phyloP scores from a whole-genome alignment of 2,113 vertebrate genomes.

The Chitala chitala region DNA sequence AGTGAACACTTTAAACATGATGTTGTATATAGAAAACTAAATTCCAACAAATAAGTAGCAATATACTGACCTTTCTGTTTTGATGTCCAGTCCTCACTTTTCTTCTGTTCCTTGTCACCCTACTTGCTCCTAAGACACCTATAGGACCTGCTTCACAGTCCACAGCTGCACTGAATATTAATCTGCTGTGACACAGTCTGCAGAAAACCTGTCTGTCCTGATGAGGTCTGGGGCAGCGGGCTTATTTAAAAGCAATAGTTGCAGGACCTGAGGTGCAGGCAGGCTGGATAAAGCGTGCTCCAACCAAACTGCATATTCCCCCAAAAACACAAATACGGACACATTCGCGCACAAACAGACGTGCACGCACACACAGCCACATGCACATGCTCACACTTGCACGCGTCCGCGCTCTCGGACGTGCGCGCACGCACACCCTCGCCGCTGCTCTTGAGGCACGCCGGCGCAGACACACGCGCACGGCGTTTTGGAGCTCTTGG shows the following conservation, averaged over 20 bases:
- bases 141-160: constrained; percentile 5
- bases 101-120: constrained; percentile 40
- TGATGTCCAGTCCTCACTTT: constrained; percentile 7
- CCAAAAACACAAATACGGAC: not conserved
- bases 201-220: constrained; percentile 68
- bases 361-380: not conserved
- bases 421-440: constrained; percentile 47
- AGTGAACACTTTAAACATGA: constrained; percentile 46
- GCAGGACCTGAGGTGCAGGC: constrained; percentile 66
- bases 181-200: constrained; percentile 66
- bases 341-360: not conserved
- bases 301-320: constrained; percentile 61
- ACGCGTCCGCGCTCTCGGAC: constrained; percentile 39
- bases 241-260: constrained; percentile 69
- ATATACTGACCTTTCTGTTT: constrained; percentile 64
- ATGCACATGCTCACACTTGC: constrained; percentile 31
- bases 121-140: constrained; percentile 35
- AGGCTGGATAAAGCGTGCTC: constrained; percentile 67
- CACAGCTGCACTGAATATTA: constrained; percentile 58
- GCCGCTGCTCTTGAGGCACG: constrained; percentile 1
- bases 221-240: constrained; percentile 63
- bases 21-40: constrained; percentile 3
- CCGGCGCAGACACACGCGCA: not conserved
- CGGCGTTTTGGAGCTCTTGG: constrained; percentile 50
- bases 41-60: constrained; percentile 31